Evolutionary conservation across 2,113 vertebrate genomes (phyloP).

Genomic region (Oreochromis spilurus): DNA sequence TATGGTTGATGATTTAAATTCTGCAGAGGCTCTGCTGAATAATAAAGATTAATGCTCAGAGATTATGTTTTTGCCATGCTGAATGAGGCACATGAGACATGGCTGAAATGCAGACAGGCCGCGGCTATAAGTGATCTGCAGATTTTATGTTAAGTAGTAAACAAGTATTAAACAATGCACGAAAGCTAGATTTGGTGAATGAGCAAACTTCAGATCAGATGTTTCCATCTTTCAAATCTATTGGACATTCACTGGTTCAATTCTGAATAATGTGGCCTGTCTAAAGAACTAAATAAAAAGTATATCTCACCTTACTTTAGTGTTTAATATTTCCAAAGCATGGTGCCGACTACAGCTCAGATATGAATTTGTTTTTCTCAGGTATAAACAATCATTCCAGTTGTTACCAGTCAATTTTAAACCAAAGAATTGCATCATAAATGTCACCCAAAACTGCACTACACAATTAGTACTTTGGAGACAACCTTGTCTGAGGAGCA

Average conservation of each 20-base stretch:
- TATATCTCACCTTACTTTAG: background rate
- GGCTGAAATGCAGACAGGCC: conserved; percentile 16
- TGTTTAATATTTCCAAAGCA: background rate
- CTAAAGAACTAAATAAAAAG: background rate
- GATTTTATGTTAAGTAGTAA: conserved; percentile 20
- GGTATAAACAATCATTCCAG: background rate
- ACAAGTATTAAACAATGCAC: conserved; percentile 15
- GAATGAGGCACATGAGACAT: conserved; percentile 38
- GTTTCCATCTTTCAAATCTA: background rate
- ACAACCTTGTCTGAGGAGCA: conserved; percentile 48
- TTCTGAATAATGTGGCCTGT: conserved; percentile 12
- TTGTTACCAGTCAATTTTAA: background rate
- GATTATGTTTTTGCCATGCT: conserved; percentile 42
- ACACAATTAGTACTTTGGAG: conserved; percentile 35
- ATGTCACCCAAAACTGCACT: conserved; percentile 6
- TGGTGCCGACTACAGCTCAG: background rate
- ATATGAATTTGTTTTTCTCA: background rate
- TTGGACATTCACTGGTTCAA: background rate
- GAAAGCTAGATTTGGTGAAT: background rate
- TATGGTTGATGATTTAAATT: conserved; percentile 44
- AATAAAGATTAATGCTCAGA: conserved; percentile 60
- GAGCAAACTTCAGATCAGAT: background rate
- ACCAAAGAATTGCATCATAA: conserved; percentile 3
- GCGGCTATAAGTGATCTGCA: conserved; percentile 17
- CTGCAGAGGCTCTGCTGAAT: conserved; percentile 26